Percentiles rank a stretch among this genome's conserved stretches.
Conservation (phyloP, 35 echinoderm and acorn worm species). For the Antedon bifida region DNA sequence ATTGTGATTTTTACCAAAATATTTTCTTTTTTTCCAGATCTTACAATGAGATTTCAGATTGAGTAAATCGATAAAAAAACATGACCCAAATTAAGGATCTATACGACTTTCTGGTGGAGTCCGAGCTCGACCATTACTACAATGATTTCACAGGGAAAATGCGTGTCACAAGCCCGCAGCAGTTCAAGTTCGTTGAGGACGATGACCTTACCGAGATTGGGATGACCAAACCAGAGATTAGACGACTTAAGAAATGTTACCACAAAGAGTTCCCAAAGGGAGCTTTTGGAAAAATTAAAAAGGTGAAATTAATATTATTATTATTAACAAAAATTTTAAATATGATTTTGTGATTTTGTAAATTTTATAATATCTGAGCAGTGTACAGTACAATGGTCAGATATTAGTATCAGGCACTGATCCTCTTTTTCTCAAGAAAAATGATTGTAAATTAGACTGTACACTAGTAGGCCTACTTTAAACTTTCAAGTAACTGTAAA, state of each 20-base stretch:
- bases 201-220: conserved; percentile 8
- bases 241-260: conserved; percentile 1
- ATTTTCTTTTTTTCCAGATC: not conserved
- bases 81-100: not conserved
- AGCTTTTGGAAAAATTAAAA: conserved; percentile 10
- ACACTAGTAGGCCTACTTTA: too few relatives aligned
- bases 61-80: not conserved
- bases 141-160: not conserved
- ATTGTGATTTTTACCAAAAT: too few relatives aligned
- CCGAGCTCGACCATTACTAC: conserved; percentile 6
- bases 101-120: conserved; percentile 6
- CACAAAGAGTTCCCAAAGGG: conserved; percentile 11
- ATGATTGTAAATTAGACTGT: too few relatives aligned
- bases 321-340: too few relatives aligned
- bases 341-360: too few relatives aligned
- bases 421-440: too few relatives aligned
- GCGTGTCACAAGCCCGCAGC: not conserved
- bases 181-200: conserved; percentile 9
- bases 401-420: too few relatives aligned
- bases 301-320: not conserved
- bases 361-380: too few relatives aligned
- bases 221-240: conserved; percentile 7
- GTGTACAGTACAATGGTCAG: too few relatives aligned
- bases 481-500: too few relatives aligned
- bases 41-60: not conserved